phyloP scores from a whole-genome alignment of 2,888 invertebrate species.

The Apotomis capreana region DNA sequence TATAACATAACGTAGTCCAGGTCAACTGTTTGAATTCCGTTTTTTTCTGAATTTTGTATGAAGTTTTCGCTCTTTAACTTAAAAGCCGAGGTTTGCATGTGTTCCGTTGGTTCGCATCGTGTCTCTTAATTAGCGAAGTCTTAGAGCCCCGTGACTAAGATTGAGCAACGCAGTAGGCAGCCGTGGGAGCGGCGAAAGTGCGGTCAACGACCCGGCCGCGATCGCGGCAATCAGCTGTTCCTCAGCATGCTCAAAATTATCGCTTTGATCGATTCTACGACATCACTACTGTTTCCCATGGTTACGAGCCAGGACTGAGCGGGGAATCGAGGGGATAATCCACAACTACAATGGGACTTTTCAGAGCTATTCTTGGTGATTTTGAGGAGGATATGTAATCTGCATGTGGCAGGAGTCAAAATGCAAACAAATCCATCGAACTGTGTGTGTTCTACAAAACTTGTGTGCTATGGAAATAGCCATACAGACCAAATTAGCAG shows the following conservation, averaged over 20 bases:
- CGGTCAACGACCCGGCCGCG: slow-evolving; percentile 74
- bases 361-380: too few relatives aligned
- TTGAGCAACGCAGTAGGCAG: slow-evolving; percentile 69
- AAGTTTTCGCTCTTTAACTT: background rate
- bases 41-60: too few relatives aligned
- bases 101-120: background rate
- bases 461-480: background rate
- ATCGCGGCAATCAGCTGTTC: slow-evolving; percentile 79
- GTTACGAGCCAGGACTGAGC: background rate
- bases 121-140: slow-evolving; percentile 56
- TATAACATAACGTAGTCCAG: too few relatives aligned
- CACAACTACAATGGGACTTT: too few relatives aligned
- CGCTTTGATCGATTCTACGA: slow-evolving; percentile 43
- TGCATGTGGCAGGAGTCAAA: background rate
- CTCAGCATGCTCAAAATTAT: slow-evolving; percentile 60
- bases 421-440: too few relatives aligned
- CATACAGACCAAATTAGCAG: slow-evolving; percentile 5
- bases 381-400: too few relatives aligned
- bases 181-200: slow-evolving; percentile 81
- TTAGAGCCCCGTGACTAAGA: slow-evolving; percentile 58
- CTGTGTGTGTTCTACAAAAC: too few relatives aligned
- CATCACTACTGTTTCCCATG: slow-evolving; percentile 13
- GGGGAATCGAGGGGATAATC: background rate
- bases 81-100: background rate
- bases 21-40: too few relatives aligned